Evolutionary conservation across 2,113 vertebrate genomes (phyloP), one percentile per base, ranked within the genome.

Genomic region (Rhynchomys soricoides): DNA sequence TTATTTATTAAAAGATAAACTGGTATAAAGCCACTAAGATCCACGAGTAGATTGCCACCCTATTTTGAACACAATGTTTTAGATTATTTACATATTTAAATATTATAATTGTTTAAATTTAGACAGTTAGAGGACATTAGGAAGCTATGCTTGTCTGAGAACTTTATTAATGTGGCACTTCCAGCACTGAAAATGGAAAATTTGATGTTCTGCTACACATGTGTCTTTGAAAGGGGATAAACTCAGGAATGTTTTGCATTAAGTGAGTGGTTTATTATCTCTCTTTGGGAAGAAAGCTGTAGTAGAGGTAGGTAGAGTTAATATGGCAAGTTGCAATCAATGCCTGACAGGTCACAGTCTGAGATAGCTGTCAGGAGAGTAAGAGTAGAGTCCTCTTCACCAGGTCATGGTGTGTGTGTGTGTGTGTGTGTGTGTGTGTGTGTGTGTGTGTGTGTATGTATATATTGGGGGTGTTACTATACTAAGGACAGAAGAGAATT

Each of bases 241-340:
- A n/a, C 40, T 86, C 75, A 71, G 78, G 59, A 77, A 34, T 34
- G 29, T 34, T 86, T 34, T 29, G 57, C 50, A 24, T 10, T 50
- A 29, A 50, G 22, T 37, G 29, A 68, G 37, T 68, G 26, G 37
- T 62, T 89, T 66, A 45, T 89, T 68, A n/a, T 86, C 43, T 68
- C 50, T 73, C 94, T 90, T 66, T 89, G 66, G 74, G 90, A 93
- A 85, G 66, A 43, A 59, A n/a, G 26, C 62, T 73, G 13, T 34
- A 11, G 68, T 73, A 87, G 37, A 86, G 34, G 52, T 89, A 37
- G 57, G 1, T 11, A 34, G 50, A 59, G 21, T 40, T 87, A 91
- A 68, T 10, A 17, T 73, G 52, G 15, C 40, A 82, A 43, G 4
- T 48, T 75, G 31, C 43, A 17, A 29, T 48, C 40, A 64, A 5